Conservation (phyloP, 2,113 vertebrate genomes). For the Seriola quinqueradiata region DNA sequence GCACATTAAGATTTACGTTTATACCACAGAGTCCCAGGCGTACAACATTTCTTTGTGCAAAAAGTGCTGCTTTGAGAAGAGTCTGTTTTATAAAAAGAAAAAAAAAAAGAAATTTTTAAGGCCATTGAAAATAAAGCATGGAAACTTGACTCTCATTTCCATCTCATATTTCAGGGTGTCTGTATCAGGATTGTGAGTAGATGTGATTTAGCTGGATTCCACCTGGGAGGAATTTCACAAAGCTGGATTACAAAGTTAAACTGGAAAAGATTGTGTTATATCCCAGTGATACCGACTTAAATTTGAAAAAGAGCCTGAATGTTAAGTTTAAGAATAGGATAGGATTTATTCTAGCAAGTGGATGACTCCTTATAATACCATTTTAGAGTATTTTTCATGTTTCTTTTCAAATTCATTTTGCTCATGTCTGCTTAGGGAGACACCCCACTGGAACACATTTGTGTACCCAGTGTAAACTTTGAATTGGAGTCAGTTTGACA, state of each 20-base stretch:
- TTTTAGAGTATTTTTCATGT: not conserved
- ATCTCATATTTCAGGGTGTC: not conserved
- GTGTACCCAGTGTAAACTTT: not conserved
- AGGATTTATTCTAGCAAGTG: not conserved
- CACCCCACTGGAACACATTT: not conserved
- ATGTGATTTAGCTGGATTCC: slow-evolving; percentile 17
- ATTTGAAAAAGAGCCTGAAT: too few species aligned
- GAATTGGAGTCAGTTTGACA: not conserved
- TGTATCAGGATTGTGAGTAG: not conserved
- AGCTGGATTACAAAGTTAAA: slow-evolving; percentile 19
- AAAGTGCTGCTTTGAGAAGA: too few species aligned
- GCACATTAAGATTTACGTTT: too few species aligned
- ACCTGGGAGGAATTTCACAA: slow-evolving; percentile 1
- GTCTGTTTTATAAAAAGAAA: too few species aligned
- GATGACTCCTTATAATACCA: not conserved
- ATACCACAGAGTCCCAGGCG: too few species aligned
- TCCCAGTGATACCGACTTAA: not conserved
- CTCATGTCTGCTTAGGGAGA: not conserved
- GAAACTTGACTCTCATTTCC: not conserved
- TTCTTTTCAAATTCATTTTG: not conserved
- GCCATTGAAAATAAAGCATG: not conserved
- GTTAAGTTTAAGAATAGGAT: not conserved
- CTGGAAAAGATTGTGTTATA: not conserved
- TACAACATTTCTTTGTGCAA: too few species aligned
- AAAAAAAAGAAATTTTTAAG: not conserved